A percentile compares a stretch with the other conserved stretches of the same genome.
These are phyloP conservation scores for Speoplatyrhinus poulsoni DNA, from an alignment of 2,113 vertebrate genomes.

Conservation along the genomic window DNA sequence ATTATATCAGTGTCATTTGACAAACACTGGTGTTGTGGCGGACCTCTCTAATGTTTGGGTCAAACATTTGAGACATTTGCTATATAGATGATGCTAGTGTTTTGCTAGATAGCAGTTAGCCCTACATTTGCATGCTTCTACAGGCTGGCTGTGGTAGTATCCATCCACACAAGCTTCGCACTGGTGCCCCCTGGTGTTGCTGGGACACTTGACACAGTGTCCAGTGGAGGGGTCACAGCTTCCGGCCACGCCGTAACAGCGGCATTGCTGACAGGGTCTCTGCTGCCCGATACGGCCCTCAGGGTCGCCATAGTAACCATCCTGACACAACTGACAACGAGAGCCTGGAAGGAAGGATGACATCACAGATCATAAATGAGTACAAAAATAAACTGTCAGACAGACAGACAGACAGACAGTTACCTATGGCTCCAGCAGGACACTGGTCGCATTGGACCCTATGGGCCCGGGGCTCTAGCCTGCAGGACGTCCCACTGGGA, in stretches of 20 bases:
- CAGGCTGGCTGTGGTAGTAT: constrained; percentile 76
- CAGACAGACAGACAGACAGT: neutral
- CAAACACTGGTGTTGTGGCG: no score
- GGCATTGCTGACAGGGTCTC: constrained; percentile 79
- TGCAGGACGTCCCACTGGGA: constrained; percentile 75
- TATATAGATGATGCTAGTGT: neutral
- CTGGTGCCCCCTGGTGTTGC: constrained; percentile 80
- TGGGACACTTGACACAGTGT: constrained; percentile 83
- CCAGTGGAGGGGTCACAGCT: constrained; percentile 83
- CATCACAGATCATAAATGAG: neutral
- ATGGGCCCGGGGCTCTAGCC: constrained; percentile 44
- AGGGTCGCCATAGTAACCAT: constrained; percentile 87
- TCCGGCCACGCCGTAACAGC: constrained; percentile 77
- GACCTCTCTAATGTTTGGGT: no score
- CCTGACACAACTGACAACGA: constrained; percentile 82
- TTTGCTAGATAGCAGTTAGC: neutral
- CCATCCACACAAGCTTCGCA: constrained; percentile 82
- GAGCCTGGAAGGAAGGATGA: constrained; percentile 69
- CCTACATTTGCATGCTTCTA: constrained; percentile 75
- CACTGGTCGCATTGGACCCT: constrained; percentile 80
- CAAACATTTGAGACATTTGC: no score
- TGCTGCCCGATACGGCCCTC: constrained; percentile 56
- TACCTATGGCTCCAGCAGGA: constrained; percentile 81
- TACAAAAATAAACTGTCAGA: neutral
- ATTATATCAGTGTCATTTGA: no score